A percentile compares a stretch with the other conserved stretches of the same genome.
These are phyloP conservation scores for Aphodius sticticus DNA, from an alignment of 2,888 invertebrate species.

Conservation along the genomic window DNA sequence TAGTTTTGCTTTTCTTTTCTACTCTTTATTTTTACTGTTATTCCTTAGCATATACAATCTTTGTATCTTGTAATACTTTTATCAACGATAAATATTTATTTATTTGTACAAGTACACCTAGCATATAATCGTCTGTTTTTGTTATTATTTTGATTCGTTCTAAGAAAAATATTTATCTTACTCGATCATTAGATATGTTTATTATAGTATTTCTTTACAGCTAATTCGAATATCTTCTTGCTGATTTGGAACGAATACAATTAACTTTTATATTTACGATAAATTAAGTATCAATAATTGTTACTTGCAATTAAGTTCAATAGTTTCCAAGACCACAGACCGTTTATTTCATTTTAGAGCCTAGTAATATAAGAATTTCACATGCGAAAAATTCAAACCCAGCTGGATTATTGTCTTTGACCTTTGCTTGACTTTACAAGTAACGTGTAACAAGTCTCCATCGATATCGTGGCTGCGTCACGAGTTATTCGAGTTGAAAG, in stretches of 20 bases:
- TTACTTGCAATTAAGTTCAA: too few species aligned
- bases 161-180: not conserved
- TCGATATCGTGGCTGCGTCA: too few species aligned
- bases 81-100: slow-evolving; percentile 22
- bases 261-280: not conserved
- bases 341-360: too few species aligned
- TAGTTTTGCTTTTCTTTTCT: slow-evolving; percentile 10
- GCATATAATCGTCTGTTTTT: not conserved
- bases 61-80: slow-evolving; percentile 21
- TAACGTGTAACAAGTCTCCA: too few species aligned
- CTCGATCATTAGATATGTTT: not conserved
- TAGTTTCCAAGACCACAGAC: too few species aligned
- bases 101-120: slow-evolving; percentile 6
- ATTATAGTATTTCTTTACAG: not conserved
- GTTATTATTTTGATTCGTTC: not conserved
- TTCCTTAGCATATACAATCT: slow-evolving; percentile 18
- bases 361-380: too few species aligned
- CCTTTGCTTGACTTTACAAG: too few species aligned
- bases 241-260: not conserved
- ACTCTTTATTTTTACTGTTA: slow-evolving; percentile 20
- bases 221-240: not conserved
- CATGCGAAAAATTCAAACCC: too few species aligned
- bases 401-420: too few species aligned
- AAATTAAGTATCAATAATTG: too few species aligned
- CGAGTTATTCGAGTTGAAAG: too few species aligned